Conservation (phyloP, 2,888 invertebrate genomes). For the Parasteatoda lunata region DNA sequence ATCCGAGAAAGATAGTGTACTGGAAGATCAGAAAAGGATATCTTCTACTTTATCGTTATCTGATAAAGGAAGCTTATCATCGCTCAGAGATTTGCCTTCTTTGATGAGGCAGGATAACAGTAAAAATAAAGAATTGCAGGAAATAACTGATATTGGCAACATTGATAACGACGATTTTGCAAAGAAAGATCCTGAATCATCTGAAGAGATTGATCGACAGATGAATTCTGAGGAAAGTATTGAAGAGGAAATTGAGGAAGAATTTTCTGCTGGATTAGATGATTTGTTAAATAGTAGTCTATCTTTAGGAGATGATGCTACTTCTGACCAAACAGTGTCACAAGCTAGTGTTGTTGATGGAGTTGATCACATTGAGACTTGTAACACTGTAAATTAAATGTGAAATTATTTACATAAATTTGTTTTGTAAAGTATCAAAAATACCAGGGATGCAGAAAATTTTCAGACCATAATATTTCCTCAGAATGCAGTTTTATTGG, state of each 20-base stretch:
- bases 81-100: constrained; percentile 49
- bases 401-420: too few species aligned
- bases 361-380: constrained; percentile 67
- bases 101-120: not conserved
- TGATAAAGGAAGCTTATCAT: constrained; percentile 19
- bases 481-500: too few species aligned
- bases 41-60: not conserved
- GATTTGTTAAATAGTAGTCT: constrained; percentile 67
- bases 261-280: constrained; percentile 53
- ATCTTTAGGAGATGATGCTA: constrained; percentile 63
- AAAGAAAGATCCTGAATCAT: constrained; percentile 31
- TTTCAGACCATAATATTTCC: too few species aligned
- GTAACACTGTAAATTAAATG: too few species aligned
- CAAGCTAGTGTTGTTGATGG: constrained; percentile 66
- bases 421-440: too few species aligned
- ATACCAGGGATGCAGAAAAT: too few species aligned
- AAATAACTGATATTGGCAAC: not conserved
- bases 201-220: constrained; percentile 48
- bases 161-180: not conserved
- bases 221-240: constrained; percentile 64
- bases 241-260: constrained; percentile 62
- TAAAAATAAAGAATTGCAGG: constrained; percentile 29
- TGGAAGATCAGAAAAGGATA: not conserved
- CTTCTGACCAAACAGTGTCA: constrained; percentile 69
- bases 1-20: not conserved